Percentiles rank a stretch among this genome's conserved stretches.
These are phyloP conservation scores for Cinara cedri DNA, from an alignment of 2,888 invertebrate species.

Conservation along the genomic window DNA sequence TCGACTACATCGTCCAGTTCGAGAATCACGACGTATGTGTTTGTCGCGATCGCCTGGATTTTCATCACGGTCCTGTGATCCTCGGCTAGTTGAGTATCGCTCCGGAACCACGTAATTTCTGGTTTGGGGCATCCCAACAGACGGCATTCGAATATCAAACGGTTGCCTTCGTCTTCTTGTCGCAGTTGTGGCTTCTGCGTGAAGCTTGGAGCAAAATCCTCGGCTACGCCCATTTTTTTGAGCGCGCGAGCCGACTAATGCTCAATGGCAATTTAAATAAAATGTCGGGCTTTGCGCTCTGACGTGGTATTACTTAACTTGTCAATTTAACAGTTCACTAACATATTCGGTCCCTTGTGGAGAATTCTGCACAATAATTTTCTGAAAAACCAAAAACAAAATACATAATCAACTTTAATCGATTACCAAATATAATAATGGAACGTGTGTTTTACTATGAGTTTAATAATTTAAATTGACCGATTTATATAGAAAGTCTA, in stretches of 20 bases:
- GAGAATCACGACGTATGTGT: slow-evolving; percentile 88
- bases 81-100: slow-evolving; percentile 82
- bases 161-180: slow-evolving; percentile 95
- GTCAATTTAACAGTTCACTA: slow-evolving; percentile 23
- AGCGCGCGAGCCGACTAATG: not conserved
- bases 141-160: slow-evolving; percentile 92
- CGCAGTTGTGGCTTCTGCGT: slow-evolving; percentile 96
- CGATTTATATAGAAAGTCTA: no score
- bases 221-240: slow-evolving; percentile 78
- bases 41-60: slow-evolving; percentile 82
- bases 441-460: no score
- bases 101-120: slow-evolving; percentile 89
- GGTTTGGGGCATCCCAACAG: slow-evolving; percentile 86
- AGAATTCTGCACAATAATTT: slow-evolving; percentile 36
- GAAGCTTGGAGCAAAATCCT: slow-evolving; percentile 97
- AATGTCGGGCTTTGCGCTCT: not conserved
- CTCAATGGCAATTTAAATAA: slow-evolving; percentile 17
- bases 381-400: slow-evolving; percentile 48
- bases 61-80: slow-evolving; percentile 87
- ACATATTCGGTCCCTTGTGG: slow-evolving; percentile 30
- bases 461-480: no score
- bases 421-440: no score
- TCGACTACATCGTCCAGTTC: slow-evolving; percentile 95
- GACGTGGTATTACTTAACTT: slow-evolving; percentile 1
- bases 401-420: slow-evolving; percentile 45